phyloP scores from a whole-genome alignment of 2,797 vertebrate species.

The Molossus molossus region DNA sequence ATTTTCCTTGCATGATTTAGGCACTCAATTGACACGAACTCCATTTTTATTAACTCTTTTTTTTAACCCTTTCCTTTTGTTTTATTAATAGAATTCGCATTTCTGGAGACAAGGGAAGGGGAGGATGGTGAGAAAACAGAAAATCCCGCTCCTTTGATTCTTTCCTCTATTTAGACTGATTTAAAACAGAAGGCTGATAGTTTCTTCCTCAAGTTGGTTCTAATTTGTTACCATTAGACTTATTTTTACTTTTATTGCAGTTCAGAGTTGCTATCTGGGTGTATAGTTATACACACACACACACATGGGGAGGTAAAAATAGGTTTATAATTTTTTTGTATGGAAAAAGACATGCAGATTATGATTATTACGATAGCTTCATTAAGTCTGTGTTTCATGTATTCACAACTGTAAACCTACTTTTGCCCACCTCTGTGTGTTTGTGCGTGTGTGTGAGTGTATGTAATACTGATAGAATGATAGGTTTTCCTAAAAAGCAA shows the following conservation, averaged over 20 bases:
- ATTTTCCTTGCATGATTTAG: background rate
- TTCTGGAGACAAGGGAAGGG: background rate
- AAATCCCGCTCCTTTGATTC: background rate
- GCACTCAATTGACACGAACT: background rate
- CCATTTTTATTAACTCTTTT: background rate
- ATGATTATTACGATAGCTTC: background rate
- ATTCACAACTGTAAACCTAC: background rate
- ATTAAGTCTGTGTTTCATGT: background rate
- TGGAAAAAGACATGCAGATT: background rate
- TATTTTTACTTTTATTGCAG: conserved; percentile 57
- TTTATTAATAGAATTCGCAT: conserved; percentile 12
- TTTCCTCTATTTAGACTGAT: background rate
- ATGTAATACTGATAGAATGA: background rate
- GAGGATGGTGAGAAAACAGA: background rate
- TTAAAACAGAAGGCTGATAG: conserved; percentile 21
- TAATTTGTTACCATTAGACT: conserved; percentile 5
- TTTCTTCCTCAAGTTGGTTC: background rate
- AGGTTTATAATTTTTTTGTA: background rate
- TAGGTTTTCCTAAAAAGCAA: background rate
- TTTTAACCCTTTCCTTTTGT: background rate
- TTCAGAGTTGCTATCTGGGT: background rate
- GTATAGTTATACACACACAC: background rate
- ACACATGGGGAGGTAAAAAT: background rate
- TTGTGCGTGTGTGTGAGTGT: background rate
- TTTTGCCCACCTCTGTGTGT: too few relatives aligned